Evolutionary conservation across 2,888 invertebrate genomes (phyloP).

Genomic region (Morpho helenor): DNA sequence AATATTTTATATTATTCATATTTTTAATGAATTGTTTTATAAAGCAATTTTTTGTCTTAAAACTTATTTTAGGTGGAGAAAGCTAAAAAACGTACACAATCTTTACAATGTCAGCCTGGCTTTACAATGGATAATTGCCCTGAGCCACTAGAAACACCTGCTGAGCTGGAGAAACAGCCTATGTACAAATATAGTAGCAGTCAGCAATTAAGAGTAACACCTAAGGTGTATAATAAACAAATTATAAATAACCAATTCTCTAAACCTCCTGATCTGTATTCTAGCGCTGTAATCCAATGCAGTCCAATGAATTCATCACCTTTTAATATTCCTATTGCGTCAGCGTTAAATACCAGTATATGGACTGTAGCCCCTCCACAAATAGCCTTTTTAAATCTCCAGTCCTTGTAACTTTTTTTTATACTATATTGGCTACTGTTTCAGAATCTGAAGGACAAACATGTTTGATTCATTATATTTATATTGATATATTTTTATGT

Average conservation of each 20-base stretch:
- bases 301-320: constrained; percentile 32
- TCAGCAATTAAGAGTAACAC: constrained; percentile 8
- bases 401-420: too few relatives aligned
- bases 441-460: too few relatives aligned
- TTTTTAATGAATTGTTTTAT: background rate
- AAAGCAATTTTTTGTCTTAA: background rate
- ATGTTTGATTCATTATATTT: too few relatives aligned
- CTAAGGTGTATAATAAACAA: constrained; percentile 35
- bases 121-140: constrained; percentile 35
- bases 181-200: constrained; percentile 14
- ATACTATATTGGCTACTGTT: too few relatives aligned
- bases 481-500: too few relatives aligned
- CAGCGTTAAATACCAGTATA: constrained; percentile 14
- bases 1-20: too few relatives aligned
- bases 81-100: constrained; percentile 36
- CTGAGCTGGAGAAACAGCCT: background rate
- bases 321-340: constrained; percentile 33
- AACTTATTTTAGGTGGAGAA: constrained; percentile 45
- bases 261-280: constrained; percentile 27
- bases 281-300: constrained; percentile 1
- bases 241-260: constrained; percentile 36
- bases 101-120: constrained; percentile 26
- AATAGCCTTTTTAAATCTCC: background rate
- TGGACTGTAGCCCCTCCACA: constrained; percentile 16
- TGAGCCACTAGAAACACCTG: constrained; percentile 49